Evolutionary conservation across 2,113 vertebrate genomes (phyloP).

Genomic region (sheep (Ovis aries)): ARS-UI_Ramb_v3.0 NC_056055.1:119097501-119098000

Average conservation of each 20-base stretch:
- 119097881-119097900: neutral
- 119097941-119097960: neutral
- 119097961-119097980: neutral
- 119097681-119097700: conserved; percentile 89
- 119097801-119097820: conserved; percentile 64
- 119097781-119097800: conserved; percentile 87
- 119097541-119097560: neutral
- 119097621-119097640: neutral
- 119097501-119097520: neutral
- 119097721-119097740: conserved; percentile 88
- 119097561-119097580: neutral
- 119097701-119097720: conserved; percentile 91
- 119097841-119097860: neutral
- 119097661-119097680: conserved; percentile 24
- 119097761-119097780: conserved; percentile 86
- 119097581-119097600: neutral
- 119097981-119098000: neutral
- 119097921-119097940: conserved; percentile 13
- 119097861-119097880: neutral
- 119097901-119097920: neutral
- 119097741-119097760: conserved; percentile 86
- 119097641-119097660: neutral
- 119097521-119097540: neutral
- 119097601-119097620: neutral
- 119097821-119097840: neutral